Percentiles rank a stretch among this genome's conserved stretches.
Conservation (phyloP, 2,888 invertebrate species). For the Oligia strigilis region DNA sequence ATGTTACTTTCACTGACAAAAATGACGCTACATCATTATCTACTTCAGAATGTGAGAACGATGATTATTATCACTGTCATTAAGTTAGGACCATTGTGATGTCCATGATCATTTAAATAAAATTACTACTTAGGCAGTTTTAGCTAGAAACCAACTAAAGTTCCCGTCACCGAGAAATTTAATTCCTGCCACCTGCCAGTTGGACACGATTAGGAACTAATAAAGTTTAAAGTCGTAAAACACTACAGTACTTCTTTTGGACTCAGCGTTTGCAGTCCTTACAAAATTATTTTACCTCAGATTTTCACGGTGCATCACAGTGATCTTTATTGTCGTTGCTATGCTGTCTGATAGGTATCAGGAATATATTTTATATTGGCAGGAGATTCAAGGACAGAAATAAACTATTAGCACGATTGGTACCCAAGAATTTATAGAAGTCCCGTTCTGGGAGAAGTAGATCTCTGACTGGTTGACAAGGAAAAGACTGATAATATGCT, state of each 20-base stretch:
- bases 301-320: background rate
- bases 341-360: background rate
- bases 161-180: background rate
- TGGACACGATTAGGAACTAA: background rate
- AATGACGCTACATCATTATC: conserved; percentile 15
- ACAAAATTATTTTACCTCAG: background rate
- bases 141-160: background rate
- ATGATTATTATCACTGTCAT: background rate
- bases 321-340: background rate
- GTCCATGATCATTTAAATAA: conserved; percentile 7
- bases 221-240: background rate
- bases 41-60: conserved; percentile 16
- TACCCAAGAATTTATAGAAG: background rate
- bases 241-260: background rate
- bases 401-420: background rate
- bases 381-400: background rate
- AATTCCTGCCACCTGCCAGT: background rate
- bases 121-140: background rate
- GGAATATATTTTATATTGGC: background rate
- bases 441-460: too few relatives aligned
- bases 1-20: conserved; percentile 29
- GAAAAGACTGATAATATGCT: background rate
- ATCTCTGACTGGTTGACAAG: too few relatives aligned
- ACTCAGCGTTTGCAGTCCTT: background rate
- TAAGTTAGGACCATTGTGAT: background rate